phyloP scores from a whole-genome alignment of 2,797 vertebrate species.

The Arremon aurantiirostris region DNA sequence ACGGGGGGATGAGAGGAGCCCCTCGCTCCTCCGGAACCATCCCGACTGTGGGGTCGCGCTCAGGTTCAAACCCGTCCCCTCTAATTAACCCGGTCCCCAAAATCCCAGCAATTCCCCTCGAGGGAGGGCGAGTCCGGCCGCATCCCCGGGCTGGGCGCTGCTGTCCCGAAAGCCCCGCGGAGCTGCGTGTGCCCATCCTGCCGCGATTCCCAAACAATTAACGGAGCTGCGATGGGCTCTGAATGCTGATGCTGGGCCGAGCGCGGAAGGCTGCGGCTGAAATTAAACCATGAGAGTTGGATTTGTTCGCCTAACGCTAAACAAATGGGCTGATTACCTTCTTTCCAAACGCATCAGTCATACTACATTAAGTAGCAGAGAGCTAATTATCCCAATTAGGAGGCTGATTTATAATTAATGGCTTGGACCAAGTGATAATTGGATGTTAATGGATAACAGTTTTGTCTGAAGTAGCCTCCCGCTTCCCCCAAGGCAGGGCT shows the following conservation, averaged over 20 bases:
- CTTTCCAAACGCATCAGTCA: constrained; percentile 85
- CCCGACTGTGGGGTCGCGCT: not conserved
- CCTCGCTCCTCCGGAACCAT: not conserved
- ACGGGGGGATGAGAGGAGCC: not conserved
- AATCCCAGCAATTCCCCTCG: not conserved
- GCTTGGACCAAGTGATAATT: constrained; percentile 89
- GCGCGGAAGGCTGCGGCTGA: constrained; percentile 32
- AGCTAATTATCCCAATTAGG: constrained; percentile 98
- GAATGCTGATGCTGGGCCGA: constrained; percentile 8
- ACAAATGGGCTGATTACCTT: constrained; percentile 80
- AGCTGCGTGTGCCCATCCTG: not conserved
- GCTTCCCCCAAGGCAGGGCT: constrained; percentile 52
- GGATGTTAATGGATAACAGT: constrained; percentile 98
- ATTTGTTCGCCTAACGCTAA: constrained; percentile 78
- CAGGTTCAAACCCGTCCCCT: not conserved
- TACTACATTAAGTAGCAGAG: constrained; percentile 87
- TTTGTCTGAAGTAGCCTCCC: constrained; percentile 76
- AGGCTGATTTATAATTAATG: constrained; percentile 96
- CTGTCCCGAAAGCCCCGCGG: not conserved
- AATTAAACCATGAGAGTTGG: constrained; percentile 73
- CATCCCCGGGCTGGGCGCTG: not conserved
- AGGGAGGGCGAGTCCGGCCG: not conserved
- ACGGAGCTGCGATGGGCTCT: constrained; percentile 56
- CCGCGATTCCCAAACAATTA: constrained; percentile 44
- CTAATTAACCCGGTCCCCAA: not conserved